Conservation (phyloP, 1,140 invertebrate genomes). For the Apolygus lucorum region DNA sequence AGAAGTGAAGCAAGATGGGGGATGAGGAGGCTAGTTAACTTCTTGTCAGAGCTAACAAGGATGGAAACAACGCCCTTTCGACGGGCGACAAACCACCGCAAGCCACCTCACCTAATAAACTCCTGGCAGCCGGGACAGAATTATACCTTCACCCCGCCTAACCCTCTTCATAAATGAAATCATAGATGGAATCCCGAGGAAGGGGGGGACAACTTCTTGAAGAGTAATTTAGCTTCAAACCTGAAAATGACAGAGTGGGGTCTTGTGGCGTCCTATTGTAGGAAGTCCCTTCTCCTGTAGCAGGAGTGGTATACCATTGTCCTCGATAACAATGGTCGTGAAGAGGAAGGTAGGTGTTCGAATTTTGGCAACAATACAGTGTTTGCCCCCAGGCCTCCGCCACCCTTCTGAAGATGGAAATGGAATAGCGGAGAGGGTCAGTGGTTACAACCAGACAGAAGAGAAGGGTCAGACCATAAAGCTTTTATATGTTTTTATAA, state of each 20-base stretch:
- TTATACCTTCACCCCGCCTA: not conserved
- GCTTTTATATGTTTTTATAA: conserved; percentile 11
- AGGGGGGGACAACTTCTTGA: conserved; percentile 5
- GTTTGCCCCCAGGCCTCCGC: not conserved
- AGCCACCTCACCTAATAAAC: conserved; percentile 3
- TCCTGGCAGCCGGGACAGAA: not conserved
- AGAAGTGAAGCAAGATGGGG: not conserved
- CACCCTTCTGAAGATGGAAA: not conserved
- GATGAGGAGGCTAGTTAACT: not conserved
- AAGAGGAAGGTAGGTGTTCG: conserved; percentile 1
- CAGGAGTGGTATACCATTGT: conserved; percentile 8
- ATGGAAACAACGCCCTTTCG: not conserved
- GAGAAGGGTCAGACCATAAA: not conserved
- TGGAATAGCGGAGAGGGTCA: not conserved
- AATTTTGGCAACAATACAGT: conserved; percentile 13
- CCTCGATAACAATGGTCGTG: not conserved
- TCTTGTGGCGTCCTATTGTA: not conserved
- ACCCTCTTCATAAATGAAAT: conserved; percentile 2
- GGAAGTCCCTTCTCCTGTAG: not conserved
- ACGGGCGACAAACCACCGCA: not conserved
- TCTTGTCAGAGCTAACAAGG: not conserved
- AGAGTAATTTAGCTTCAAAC: conserved; percentile 15
- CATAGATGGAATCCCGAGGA: not conserved
- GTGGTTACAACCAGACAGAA: not conserved
- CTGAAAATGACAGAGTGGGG: conserved; percentile 13